Conservation (phyloP, 2,797 vertebrate genomes). For the Karalla daura region DNA sequence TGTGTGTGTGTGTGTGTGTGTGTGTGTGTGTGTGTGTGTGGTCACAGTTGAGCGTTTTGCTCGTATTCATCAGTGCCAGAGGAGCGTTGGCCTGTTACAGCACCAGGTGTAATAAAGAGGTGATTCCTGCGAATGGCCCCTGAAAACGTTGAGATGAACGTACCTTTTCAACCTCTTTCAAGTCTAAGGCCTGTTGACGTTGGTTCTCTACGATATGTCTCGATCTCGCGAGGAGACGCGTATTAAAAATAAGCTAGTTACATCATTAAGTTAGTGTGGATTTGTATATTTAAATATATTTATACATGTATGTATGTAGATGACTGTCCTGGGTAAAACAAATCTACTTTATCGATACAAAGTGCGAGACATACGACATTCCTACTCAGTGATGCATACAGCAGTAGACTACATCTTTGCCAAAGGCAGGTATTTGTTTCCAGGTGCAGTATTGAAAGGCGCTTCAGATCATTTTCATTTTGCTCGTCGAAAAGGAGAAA, state of each 20-base stretch:
- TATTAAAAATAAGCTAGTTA: conserved; percentile 34
- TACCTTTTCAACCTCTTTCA: conserved; percentile 63
- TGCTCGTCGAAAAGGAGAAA: conserved; percentile 70
- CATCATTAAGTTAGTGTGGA: conserved; percentile 34
- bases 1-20: too few species aligned
- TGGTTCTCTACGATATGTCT: conserved; percentile 52
- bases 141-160: conserved; percentile 66
- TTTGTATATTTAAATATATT: neutral
- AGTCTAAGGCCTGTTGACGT: conserved; percentile 54
- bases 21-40: too few species aligned
- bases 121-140: conserved; percentile 38
- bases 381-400: conserved; percentile 83
- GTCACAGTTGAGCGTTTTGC: conserved; percentile 58
- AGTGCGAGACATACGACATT: conserved; percentile 81
- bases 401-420: conserved; percentile 86
- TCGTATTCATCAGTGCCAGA: conserved; percentile 53
- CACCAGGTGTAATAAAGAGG: conserved; percentile 74
- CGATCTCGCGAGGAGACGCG: conserved; percentile 39
- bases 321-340: conserved; percentile 51
- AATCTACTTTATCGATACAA: conserved; percentile 75
- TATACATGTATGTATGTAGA: conserved; percentile 11
- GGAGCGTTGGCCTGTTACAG: conserved; percentile 69
- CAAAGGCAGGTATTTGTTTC: conserved; percentile 88
- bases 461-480: conserved; percentile 88
- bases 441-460: conserved; percentile 90